These are phyloP conservation scores for Napeogenes inachia DNA, from an alignment of 2,888 invertebrate genomes.

Conservation along the genomic window DNA sequence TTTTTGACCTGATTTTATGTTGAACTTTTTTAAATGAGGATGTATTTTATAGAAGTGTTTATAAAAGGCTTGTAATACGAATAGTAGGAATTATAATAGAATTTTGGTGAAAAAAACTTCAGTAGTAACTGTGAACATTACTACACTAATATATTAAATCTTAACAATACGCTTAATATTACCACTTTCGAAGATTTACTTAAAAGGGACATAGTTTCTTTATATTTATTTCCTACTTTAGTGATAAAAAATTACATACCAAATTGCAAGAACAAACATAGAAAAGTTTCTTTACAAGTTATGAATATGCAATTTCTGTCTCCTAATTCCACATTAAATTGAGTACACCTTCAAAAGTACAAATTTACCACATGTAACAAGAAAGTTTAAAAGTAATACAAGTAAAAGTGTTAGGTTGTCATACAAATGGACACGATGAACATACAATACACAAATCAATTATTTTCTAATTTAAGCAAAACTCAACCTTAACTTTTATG, in stretches of 20 bases:
- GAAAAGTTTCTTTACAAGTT: neutral
- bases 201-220: no score
- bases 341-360: neutral
- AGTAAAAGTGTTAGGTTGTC: constrained; percentile 20
- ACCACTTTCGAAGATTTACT: no score
- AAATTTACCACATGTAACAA: constrained; percentile 9
- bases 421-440: constrained; percentile 12
- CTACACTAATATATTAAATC: no score
- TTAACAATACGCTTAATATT: no score
- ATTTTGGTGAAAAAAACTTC: no score
- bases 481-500: neutral
- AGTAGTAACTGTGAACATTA: no score
- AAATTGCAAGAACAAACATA: neutral
- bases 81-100: no score
- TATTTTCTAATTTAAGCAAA: constrained; percentile 11
- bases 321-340: neutral
- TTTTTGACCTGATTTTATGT: no score
- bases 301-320: neutral
- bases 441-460: constrained; percentile 17
- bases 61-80: no score
- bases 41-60: no score
- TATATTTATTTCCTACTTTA: no score
- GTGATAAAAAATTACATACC: neutral
- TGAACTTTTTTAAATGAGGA: no score
- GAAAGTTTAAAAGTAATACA: constrained; percentile 21